A percentile compares a stretch with the other conserved stretches of the same genome.
Conservation (phyloP, 2,797 vertebrate genomes). For the Cryptoprocta ferox region DNA sequence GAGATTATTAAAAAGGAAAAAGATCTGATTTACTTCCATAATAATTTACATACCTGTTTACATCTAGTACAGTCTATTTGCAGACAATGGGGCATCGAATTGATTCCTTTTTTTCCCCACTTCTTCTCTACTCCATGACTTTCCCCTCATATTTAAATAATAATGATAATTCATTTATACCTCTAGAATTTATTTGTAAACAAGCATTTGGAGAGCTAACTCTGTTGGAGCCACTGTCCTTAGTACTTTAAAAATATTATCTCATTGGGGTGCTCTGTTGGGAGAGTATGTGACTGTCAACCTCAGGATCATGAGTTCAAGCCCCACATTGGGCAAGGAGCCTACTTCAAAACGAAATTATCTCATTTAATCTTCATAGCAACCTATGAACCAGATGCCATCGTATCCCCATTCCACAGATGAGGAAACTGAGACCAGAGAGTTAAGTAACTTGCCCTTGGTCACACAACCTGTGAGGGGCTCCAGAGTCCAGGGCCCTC, state of each 20-base stretch:
- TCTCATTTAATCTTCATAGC: background rate
- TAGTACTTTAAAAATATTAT: background rate
- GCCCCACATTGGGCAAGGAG: background rate
- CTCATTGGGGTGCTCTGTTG: background rate
- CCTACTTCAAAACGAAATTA: background rate
- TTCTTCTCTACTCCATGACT: background rate
- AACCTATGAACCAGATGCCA: background rate
- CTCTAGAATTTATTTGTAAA: background rate
- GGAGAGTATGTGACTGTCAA: background rate
- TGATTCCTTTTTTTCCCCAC: background rate
- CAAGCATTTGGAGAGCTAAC: background rate
- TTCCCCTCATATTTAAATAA: slow-evolving; percentile 9
- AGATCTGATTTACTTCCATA: background rate
- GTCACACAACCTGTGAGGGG: background rate
- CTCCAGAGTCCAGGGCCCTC: background rate
- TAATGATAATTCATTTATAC: background rate
- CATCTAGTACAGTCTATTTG: background rate
- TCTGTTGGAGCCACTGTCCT: background rate
- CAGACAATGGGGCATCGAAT: background rate
- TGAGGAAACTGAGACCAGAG: background rate
- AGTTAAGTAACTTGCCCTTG: background rate
- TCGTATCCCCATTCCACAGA: background rate
- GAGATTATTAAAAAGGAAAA: background rate
- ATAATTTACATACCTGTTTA: background rate
- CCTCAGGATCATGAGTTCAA: background rate